Conservation (phyloP, 2,888 invertebrate species). For the Hecatera dysodea region DNA sequence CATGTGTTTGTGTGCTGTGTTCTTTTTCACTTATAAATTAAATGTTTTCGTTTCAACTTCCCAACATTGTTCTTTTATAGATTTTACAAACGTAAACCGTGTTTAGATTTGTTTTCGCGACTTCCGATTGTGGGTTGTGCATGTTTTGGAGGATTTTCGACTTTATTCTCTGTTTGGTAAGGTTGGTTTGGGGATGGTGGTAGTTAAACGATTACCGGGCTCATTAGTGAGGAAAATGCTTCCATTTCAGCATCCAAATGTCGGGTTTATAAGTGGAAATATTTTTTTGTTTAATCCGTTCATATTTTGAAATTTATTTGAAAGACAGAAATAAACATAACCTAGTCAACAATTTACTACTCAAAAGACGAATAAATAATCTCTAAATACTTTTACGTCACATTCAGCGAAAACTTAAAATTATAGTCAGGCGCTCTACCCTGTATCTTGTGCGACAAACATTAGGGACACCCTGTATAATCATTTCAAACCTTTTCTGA, state of each 20-base stretch:
- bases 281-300: conserved; percentile 38
- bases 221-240: conserved; percentile 65
- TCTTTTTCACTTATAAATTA: conserved; percentile 38
- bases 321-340: background rate
- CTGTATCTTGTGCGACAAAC: conserved; percentile 18
- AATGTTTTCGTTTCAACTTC: conserved; percentile 39
- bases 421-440: conserved; percentile 1
- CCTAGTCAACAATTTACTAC: background rate
- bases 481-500: conserved; percentile 24
- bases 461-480: conserved; percentile 8
- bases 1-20: conserved; percentile 55
- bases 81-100: conserved; percentile 40
- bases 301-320: conserved; percentile 13
- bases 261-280: conserved; percentile 29
- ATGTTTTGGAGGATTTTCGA: conserved; percentile 30
- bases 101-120: conserved; percentile 41
- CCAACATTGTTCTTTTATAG: conserved; percentile 26
- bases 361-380: background rate
- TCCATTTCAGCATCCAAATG: conserved; percentile 57
- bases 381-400: conserved; percentile 23
- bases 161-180: conserved; percentile 42
- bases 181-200: conserved; percentile 30
- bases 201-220: conserved; percentile 33
- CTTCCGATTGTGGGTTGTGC: conserved; percentile 34
- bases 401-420: conserved; percentile 16